Percentiles rank a stretch among this genome's conserved stretches.
phyloP scores from a whole-genome alignment of 2,797 vertebrate genomes.

The Lutjanus argentimaculatus region DNA sequence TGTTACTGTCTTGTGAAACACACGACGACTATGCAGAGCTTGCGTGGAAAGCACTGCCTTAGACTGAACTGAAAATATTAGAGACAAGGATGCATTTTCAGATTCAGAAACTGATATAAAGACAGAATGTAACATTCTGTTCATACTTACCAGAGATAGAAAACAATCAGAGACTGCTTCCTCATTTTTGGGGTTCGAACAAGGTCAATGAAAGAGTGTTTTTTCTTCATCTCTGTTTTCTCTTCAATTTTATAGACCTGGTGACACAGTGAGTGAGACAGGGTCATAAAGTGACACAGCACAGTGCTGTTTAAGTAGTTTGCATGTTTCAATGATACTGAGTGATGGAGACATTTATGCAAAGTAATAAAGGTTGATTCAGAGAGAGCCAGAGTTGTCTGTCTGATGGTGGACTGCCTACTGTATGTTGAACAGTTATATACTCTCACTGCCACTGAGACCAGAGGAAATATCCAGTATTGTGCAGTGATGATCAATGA shows the following conservation, averaged over 20 bases:
- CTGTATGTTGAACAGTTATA: not conserved
- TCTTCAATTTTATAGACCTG: slow-evolving; percentile 56
- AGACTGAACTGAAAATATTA: too few relatives aligned
- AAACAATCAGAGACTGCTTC: slow-evolving; percentile 78
- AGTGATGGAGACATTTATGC: slow-evolving; percentile 35
- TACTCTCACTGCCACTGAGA: not conserved
- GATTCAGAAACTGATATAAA: not conserved
- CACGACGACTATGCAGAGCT: too few relatives aligned
- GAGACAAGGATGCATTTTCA: not conserved
- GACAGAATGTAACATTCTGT: not conserved
- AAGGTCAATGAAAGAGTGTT: slow-evolving; percentile 75
- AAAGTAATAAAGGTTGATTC: slow-evolving; percentile 26
- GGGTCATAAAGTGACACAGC: not conserved
- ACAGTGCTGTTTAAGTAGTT: slow-evolving; percentile 27
- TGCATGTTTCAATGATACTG: slow-evolving; percentile 46
- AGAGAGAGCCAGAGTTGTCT: not conserved
- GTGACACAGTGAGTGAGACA: slow-evolving; percentile 9
- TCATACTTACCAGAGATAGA: slow-evolving; percentile 82
- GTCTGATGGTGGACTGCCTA: not conserved
- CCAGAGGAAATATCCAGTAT: not conserved
- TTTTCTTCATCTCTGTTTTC: slow-evolving; percentile 49
- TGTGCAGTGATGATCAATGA: not conserved
- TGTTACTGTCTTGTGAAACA: too few relatives aligned
- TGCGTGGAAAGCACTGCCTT: not conserved
- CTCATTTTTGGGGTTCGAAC: slow-evolving; percentile 82